Conservation (phyloP, 2,113 vertebrate species). For the Apeltes quadracus region DNA sequence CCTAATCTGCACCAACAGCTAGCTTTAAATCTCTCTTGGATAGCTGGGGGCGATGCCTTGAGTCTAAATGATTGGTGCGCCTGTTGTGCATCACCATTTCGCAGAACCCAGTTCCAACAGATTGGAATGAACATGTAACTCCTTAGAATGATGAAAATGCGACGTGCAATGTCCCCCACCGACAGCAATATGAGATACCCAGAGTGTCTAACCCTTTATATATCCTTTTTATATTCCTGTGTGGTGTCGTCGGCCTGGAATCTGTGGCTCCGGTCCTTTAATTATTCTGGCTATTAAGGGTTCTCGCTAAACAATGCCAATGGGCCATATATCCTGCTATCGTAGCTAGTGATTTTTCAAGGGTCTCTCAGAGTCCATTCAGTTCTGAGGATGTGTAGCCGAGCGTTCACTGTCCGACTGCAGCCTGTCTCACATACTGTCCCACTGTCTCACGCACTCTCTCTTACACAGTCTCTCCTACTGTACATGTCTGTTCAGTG, state of each 20-base stretch:
- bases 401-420: too few species aligned
- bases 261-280: background rate
- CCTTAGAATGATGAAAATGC: background rate
- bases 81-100: background rate
- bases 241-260: background rate
- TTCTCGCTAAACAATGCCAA: background rate
- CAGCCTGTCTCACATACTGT: too few species aligned
- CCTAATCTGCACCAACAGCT: background rate
- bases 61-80: background rate
- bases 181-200: background rate
- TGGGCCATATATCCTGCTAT: background rate
- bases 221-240: background rate
- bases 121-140: background rate
- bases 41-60: background rate
- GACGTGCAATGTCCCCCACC: background rate
- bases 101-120: background rate
- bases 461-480: too few species aligned
- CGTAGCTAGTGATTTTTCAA: background rate
- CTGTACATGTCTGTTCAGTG: too few species aligned
- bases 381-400: too few species aligned
- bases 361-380: too few species aligned
- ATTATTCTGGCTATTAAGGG: too few species aligned
- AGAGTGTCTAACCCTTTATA: background rate
- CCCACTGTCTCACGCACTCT: too few species aligned
- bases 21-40: background rate